These are phyloP conservation scores for Todus mexicanus DNA, from an alignment of 2,797 vertebrate species.

Conservation along the genomic window DNA sequence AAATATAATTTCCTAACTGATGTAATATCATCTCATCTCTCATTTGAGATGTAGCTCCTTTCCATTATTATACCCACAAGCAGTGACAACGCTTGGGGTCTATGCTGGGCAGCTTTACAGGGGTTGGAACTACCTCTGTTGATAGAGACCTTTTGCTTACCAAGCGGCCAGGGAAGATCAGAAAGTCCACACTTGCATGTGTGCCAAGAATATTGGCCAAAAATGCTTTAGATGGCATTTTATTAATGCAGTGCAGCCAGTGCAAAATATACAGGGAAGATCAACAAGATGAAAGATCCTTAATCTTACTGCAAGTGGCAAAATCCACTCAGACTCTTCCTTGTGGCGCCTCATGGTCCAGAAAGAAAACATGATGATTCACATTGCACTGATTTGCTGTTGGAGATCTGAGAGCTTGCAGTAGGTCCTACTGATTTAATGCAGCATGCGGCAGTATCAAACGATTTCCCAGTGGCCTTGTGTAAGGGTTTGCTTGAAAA, in stretches of 20 bases:
- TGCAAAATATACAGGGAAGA: not conserved
- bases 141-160: not conserved
- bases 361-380: conserved; percentile 20
- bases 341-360: not conserved
- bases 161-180: not conserved
- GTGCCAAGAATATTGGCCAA: not conserved
- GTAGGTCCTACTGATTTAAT: conserved; percentile 19
- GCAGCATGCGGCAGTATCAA: not conserved
- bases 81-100: not conserved
- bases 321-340: not conserved
- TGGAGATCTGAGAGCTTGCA: not conserved
- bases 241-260: not conserved
- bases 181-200: not conserved
- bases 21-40: not conserved
- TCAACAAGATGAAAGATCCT: conserved; percentile 1
- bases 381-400: not conserved
- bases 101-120: not conserved
- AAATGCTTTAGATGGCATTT: not conserved
- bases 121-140: not conserved
- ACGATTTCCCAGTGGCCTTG: not conserved
- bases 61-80: not conserved
- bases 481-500: not conserved
- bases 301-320: not conserved
- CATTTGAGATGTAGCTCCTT: not conserved
- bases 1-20: not conserved